Percentiles rank a stretch among this genome's conserved stretches.
phyloP scores from a whole-genome alignment of 2,113 vertebrate species.

The Pogonocichla stellata region DNA sequence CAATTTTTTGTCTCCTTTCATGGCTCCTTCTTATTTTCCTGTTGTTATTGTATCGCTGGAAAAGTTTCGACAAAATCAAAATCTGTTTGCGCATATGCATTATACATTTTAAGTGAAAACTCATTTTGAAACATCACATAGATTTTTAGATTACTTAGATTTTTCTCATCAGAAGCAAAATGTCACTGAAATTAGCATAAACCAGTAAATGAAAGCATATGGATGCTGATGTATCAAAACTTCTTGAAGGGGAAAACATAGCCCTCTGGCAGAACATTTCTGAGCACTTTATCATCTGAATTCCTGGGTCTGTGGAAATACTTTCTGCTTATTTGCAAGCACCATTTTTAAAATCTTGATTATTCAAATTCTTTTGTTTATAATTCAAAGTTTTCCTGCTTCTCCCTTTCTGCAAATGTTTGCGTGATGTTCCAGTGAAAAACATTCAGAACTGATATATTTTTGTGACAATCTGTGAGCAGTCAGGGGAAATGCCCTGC shows the following conservation, averaged over 20 bases:
- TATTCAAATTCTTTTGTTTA: neutral
- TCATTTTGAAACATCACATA: neutral
- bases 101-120: neutral
- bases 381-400: neutral
- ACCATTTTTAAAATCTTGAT: neutral
- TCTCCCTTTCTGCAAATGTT: neutral
- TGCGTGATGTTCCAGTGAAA: neutral
- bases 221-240: neutral
- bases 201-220: neutral
- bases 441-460: neutral
- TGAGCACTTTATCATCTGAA: neutral
- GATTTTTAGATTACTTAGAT: neutral
- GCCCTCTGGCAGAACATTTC: neutral
- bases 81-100: neutral
- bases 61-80: neutral
- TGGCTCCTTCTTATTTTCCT: neutral
- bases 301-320: neutral
- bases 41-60: neutral
- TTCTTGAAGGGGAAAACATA: neutral
- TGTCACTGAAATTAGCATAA: neutral
- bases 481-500: neutral
- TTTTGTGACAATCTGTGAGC: neutral
- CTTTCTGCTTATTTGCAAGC: neutral
- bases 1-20: neutral
- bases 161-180: constrained; percentile 9